Percentiles rank a stretch among this genome's conserved stretches.
These are phyloP conservation scores for Sylvia borin DNA, from an alignment of 2,797 vertebrate species.

Conservation along the genomic window DNA sequence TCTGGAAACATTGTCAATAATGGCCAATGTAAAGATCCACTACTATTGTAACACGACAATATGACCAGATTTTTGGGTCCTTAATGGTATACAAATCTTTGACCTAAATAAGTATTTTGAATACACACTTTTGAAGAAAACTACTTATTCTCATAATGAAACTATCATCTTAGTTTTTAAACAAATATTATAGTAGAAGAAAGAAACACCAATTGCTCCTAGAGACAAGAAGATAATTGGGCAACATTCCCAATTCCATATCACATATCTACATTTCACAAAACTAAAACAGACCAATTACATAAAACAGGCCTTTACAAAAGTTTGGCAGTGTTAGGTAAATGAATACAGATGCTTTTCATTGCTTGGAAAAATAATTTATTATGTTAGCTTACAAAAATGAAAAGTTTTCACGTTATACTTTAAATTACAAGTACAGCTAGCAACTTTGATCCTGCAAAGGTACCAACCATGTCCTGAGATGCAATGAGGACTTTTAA, in stretches of 20 bases:
- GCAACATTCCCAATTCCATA: not conserved
- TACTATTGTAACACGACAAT: not conserved
- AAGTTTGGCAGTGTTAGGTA: slow-evolving; percentile 2
- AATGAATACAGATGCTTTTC: slow-evolving; percentile 32
- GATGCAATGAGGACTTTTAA: not conserved
- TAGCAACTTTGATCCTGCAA: slow-evolving; percentile 32
- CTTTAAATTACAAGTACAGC: not conserved
- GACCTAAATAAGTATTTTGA: not conserved
- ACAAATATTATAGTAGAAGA: not conserved
- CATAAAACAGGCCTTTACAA: not conserved
- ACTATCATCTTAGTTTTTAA: not conserved
- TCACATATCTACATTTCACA: not conserved
- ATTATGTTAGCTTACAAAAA: slow-evolving; percentile 55
- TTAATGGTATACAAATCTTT: not conserved
- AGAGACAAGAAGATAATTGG: slow-evolving; percentile 2
- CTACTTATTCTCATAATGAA: not conserved
- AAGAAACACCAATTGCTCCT: not conserved
- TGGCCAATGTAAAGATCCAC: not conserved
- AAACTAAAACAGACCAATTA: slow-evolving; percentile 5
- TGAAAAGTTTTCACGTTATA: not conserved
- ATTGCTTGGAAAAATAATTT: slow-evolving; percentile 59
- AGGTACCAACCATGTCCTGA: not conserved
- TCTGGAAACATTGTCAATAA: not conserved
- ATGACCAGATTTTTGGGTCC: not conserved
- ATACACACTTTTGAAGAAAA: not conserved